A percentile compares a stretch with the other conserved stretches of the same genome.
phyloP scores from a whole-genome alignment of 2,797 vertebrate genomes.

The Gallinago nigripennis region DNA sequence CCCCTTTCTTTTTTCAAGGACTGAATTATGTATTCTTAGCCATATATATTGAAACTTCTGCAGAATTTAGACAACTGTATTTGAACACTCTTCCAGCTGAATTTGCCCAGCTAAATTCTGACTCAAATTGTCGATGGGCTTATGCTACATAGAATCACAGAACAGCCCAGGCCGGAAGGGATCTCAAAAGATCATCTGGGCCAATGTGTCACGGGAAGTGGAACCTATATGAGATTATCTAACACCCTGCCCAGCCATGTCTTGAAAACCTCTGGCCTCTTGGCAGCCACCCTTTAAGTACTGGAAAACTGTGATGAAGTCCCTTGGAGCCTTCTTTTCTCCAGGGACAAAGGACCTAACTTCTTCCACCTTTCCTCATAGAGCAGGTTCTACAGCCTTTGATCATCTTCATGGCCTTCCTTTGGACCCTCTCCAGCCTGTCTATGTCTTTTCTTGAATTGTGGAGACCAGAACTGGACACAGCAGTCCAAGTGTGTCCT shows the following conservation, averaged over 20 bases:
- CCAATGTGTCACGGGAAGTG: background rate
- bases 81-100: background rate
- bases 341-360: background rate
- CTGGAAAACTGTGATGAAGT: background rate
- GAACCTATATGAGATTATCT: too few relatives aligned
- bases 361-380: background rate
- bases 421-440: background rate
- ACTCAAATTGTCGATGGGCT: background rate
- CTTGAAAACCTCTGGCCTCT: background rate
- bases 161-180: background rate
- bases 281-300: background rate
- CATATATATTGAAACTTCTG: background rate
- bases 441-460: background rate
- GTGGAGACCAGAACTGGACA: background rate
- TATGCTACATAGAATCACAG: background rate
- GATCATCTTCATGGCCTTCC: background rate
- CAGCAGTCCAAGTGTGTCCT: background rate
- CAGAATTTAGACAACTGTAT: background rate
- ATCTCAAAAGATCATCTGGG: background rate
- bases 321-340: background rate
- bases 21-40: background rate
- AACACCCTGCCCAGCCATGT: accelerated
- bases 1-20: background rate
- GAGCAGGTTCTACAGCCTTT: background rate
- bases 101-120: background rate